Evolutionary conservation across 2,888 invertebrate species (phyloP).

Genomic region (Gisinianus flammeolus): DNA sequence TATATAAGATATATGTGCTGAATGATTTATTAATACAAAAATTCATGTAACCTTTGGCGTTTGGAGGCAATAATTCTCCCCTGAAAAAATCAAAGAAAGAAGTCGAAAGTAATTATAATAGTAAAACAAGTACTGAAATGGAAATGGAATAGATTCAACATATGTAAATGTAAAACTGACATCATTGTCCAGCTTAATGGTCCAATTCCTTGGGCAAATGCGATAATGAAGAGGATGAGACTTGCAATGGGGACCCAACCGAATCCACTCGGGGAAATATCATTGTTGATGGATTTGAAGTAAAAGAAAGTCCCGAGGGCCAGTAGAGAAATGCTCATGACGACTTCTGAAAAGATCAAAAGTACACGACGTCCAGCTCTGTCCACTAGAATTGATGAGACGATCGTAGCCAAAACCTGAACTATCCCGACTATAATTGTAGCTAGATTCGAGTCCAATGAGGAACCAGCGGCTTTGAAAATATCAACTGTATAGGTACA

Average conservation of each 20-base stretch:
- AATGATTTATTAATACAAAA: neutral
- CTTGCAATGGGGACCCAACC: conserved; percentile 77
- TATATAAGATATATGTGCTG: neutral
- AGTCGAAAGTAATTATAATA: neutral
- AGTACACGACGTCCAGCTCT: conserved; percentile 79
- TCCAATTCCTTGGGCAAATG: conserved; percentile 81
- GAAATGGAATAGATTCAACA: neutral
- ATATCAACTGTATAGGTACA: conserved; percentile 68
- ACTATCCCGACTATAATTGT: conserved; percentile 68
- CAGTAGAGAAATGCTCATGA: conserved; percentile 74
- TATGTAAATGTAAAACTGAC: neutral
- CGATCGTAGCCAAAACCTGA: conserved; percentile 65
- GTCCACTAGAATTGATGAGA: conserved; percentile 73
- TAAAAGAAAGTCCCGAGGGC: conserved; percentile 76
- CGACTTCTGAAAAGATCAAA: conserved; percentile 75
- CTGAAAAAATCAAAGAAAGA: neutral
- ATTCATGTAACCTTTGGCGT: conserved; percentile 70
- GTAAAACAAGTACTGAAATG: neutral
- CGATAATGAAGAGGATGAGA: conserved; percentile 76
- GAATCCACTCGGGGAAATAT: conserved; percentile 60
- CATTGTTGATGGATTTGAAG: conserved; percentile 27
- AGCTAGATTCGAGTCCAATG: conserved; percentile 65
- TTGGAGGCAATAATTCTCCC: conserved; percentile 75
- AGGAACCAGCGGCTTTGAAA: conserved; percentile 74
- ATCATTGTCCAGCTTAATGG: conserved; percentile 81